Conservation (phyloP, 2,888 invertebrate genomes). For the Lycaena phlaeas region DNA sequence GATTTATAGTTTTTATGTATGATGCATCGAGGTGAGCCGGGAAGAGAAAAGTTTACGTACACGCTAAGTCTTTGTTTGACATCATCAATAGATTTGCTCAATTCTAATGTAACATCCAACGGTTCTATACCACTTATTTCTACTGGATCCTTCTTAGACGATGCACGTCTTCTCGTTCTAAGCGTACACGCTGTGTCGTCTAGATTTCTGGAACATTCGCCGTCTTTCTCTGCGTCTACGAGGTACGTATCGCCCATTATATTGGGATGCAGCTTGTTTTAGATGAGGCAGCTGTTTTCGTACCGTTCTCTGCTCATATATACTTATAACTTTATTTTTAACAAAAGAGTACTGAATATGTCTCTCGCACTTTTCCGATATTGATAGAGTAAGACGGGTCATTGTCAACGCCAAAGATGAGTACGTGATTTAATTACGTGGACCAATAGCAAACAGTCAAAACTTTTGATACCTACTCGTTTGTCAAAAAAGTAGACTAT, state of each 20-base stretch:
- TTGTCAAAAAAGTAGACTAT: too few species aligned
- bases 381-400: too few species aligned
- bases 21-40: conserved; percentile 52
- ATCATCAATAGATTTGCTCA: too few species aligned
- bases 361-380: too few species aligned
- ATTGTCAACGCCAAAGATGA: too few species aligned
- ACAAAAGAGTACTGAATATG: too few species aligned
- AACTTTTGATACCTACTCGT: too few species aligned
- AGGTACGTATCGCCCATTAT: conserved; percentile 50
- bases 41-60: conserved; percentile 57
- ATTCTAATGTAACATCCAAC: conserved; percentile 36
- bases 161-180: too few species aligned
- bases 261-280: conserved; percentile 60
- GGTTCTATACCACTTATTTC: conserved; percentile 47
- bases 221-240: conserved; percentile 33
- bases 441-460: too few species aligned
- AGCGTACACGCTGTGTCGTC: conserved; percentile 26
- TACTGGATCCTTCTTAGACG: conserved; percentile 35
- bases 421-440: too few species aligned
- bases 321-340: conserved; percentile 57
- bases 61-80: conserved; percentile 33
- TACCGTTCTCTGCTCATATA: conserved; percentile 58
- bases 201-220: not conserved
- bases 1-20: conserved; percentile 54
- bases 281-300: conserved; percentile 45